phyloP scores from a whole-genome alignment of 2,888 invertebrate species.

The Sinotaia quadrata region DNA sequence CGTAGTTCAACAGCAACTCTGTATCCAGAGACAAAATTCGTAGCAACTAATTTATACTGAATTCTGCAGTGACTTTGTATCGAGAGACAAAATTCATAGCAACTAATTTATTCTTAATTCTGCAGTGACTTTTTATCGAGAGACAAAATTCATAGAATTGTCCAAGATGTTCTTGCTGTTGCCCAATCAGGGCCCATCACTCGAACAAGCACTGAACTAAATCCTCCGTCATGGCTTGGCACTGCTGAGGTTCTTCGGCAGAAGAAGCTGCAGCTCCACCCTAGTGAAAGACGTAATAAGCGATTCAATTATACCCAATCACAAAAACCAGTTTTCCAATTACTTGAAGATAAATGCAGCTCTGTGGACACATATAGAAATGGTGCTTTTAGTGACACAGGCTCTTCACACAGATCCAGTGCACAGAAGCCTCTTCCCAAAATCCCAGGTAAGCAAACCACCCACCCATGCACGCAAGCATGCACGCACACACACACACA shows the following conservation, averaged over 20 bases:
- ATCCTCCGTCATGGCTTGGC: constrained; percentile 47
- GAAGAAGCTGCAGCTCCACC: constrained; percentile 53
- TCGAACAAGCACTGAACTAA: constrained; percentile 20
- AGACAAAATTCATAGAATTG: constrained; percentile 47
- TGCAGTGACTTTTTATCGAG: constrained; percentile 56
- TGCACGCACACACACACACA: too few species aligned
- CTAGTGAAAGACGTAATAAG: constrained; percentile 42
- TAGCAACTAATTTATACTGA: too few species aligned
- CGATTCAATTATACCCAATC: constrained; percentile 45
- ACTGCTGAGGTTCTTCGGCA: constrained; percentile 58
- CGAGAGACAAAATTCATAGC: constrained; percentile 35
- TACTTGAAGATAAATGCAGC: constrained; percentile 43
- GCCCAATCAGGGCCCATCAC: neutral
- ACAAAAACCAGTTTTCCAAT: constrained; percentile 54
- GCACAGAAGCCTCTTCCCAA: constrained; percentile 50
- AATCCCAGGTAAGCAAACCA: constrained; percentile 33
- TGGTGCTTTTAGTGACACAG: constrained; percentile 41
- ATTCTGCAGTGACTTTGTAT: constrained; percentile 53
- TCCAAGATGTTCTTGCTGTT: constrained; percentile 49
- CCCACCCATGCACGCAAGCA: too few species aligned
- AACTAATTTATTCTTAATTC: constrained; percentile 4
- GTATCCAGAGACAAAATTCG: too few species aligned
- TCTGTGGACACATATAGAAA: constrained; percentile 38
- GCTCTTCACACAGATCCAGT: constrained; percentile 48
- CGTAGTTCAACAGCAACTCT: too few species aligned